Conservation (phyloP, 2,797 vertebrate species). For the Manis crassicaudata region DNA sequence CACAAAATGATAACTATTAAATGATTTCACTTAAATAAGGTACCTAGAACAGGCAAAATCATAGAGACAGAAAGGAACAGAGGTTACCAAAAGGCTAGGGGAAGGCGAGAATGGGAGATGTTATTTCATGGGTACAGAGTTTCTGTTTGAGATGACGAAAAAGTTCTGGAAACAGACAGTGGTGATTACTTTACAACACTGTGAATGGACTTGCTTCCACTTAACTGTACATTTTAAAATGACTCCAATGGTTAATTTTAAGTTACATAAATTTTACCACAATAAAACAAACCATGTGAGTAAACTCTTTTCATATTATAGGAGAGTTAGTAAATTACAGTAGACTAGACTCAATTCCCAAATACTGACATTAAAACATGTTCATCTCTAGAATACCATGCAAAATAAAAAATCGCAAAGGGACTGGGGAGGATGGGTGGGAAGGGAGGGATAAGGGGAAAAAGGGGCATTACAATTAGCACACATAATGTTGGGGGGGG, state of each 20-base stretch:
- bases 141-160: not conserved
- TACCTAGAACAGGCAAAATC: not conserved
- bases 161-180: not conserved
- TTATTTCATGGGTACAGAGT: not conserved
- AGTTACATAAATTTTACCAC: not conserved
- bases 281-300: conserved; percentile 2
- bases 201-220: not conserved
- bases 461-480: too few relatives aligned
- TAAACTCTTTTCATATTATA: conserved; percentile 5
- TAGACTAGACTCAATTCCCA: not conserved
- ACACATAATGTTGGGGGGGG: too few relatives aligned
- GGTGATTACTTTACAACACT: not conserved
- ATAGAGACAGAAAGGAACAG: not conserved
- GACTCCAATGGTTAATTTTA: not conserved
- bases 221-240: not conserved
- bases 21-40: not conserved
- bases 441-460: too few relatives aligned
- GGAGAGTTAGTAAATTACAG: not conserved
- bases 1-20: not conserved
- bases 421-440: too few relatives aligned
- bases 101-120: not conserved
- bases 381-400: not conserved
- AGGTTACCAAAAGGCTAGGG: not conserved
- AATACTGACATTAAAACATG: not conserved
- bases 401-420: not conserved